A percentile compares a stretch with the other conserved stretches of the same genome.
These are phyloP conservation scores for Lasioglossum figueresi DNA, from an alignment of 2,888 invertebrate genomes.

Conservation along the genomic window DNA sequence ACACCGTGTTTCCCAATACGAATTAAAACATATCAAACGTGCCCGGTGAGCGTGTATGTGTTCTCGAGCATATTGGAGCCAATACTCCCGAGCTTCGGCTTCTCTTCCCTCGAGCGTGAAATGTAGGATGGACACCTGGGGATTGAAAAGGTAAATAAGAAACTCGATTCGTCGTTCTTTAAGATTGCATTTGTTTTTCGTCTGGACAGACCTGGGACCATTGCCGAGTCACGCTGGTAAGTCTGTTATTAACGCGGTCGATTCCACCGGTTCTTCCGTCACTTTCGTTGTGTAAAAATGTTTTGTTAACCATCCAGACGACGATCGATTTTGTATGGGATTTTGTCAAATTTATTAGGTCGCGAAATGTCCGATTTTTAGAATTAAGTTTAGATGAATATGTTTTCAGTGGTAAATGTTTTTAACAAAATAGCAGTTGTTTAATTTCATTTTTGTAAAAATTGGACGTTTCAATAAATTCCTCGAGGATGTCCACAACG, in stretches of 20 bases:
- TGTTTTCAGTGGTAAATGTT: no score
- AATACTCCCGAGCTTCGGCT: conserved; percentile 53
- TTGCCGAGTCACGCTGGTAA: not conserved
- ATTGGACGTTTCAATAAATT: not conserved
- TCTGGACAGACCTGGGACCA: not conserved
- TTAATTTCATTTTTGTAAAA: not conserved
- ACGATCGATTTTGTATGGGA: not conserved
- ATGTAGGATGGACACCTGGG: conserved; percentile 22
- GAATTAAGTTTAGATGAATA: not conserved
- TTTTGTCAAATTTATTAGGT: not conserved
- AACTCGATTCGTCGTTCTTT: not conserved
- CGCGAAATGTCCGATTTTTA: not conserved
- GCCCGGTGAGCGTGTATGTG: conserved; percentile 13
- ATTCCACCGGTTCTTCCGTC: not conserved
- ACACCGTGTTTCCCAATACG: conserved; percentile 70
- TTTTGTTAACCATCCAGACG: not conserved
- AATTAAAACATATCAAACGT: conserved; percentile 76
- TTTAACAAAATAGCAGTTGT: no score
- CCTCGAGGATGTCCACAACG: no score
- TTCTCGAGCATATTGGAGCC: conserved; percentile 34
- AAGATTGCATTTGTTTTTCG: conserved; percentile 14
- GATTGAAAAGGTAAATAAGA: conserved; percentile 28
- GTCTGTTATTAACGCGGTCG: not conserved
- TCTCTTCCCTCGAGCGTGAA: conserved; percentile 38
- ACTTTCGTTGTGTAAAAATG: not conserved